Evolutionary conservation across 2,888 invertebrate genomes (phyloP).

Genomic region (Diabrotica balteata): DNA sequence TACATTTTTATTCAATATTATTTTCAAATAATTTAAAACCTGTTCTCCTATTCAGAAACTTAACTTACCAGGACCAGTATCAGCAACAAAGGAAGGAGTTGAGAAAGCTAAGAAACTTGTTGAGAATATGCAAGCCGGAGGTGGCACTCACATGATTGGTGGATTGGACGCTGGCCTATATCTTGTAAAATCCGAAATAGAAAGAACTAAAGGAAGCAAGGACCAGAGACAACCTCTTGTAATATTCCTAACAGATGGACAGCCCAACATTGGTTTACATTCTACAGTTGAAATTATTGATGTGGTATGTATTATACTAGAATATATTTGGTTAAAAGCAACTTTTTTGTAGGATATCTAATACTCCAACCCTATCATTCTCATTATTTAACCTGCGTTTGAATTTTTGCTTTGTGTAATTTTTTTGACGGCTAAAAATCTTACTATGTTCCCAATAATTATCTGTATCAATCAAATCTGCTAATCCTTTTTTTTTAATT

Average conservation of each 20-base stretch:
- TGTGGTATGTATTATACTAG: slow-evolving; percentile 10
- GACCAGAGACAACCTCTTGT: slow-evolving; percentile 62
- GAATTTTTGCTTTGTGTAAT: too few relatives aligned
- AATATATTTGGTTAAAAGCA: not conserved
- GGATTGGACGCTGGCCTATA: slow-evolving; percentile 57
- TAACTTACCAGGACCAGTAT: slow-evolving; percentile 42
- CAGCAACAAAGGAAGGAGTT: slow-evolving; percentile 65
- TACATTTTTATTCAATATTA: too few relatives aligned
- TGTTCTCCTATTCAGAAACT: slow-evolving; percentile 4
- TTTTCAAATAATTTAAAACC: too few relatives aligned
- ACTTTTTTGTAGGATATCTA: too few relatives aligned
- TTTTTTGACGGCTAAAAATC: too few relatives aligned
- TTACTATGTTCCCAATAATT: too few relatives aligned
- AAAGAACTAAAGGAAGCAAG: slow-evolving; percentile 24
- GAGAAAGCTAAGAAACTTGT: slow-evolving; percentile 67
- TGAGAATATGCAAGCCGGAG: slow-evolving; percentile 63
- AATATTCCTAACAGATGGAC: slow-evolving; percentile 72
- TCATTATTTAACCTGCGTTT: too few relatives aligned
- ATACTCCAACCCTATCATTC: too few relatives aligned
- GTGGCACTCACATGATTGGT: slow-evolving; percentile 72
- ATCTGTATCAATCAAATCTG: too few relatives aligned
- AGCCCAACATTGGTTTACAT: slow-evolving; percentile 69
- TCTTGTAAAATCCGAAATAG: slow-evolving; percentile 40
- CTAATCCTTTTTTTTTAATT: too few relatives aligned
- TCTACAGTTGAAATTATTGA: slow-evolving; percentile 60